phyloP scores from a whole-genome alignment of 2,797 vertebrate genomes.

The Eulemur albifrons region DNA sequence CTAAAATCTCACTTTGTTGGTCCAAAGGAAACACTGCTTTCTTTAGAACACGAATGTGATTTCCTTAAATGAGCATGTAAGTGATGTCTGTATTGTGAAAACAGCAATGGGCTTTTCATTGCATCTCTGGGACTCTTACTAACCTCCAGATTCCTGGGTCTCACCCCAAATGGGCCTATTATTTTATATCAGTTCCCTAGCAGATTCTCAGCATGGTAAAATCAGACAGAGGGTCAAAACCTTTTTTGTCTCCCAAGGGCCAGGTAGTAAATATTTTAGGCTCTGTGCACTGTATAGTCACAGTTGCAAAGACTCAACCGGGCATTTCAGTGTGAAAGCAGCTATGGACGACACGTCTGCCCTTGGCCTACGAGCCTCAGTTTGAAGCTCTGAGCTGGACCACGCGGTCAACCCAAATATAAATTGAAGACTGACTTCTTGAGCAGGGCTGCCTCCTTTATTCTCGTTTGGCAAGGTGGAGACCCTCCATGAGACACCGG shows the following conservation, averaged over 20 bases:
- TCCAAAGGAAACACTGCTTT: background rate
- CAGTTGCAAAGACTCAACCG: background rate
- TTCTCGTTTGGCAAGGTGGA: background rate
- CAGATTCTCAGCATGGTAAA: background rate
- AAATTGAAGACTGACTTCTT: background rate
- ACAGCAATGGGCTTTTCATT: background rate
- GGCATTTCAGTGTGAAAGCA: background rate
- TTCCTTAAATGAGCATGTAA: background rate
- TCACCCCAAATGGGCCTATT: accelerated
- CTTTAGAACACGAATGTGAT: background rate
- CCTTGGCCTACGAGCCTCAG: accelerated
- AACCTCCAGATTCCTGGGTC: background rate
- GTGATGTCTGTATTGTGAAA: background rate
- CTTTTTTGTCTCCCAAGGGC: background rate
- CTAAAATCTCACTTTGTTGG: background rate
- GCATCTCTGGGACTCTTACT: background rate
- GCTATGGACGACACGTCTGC: accelerated
- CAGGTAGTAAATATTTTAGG: background rate
- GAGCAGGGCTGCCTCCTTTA: background rate
- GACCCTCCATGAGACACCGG: no score
- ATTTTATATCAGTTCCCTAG: background rate
- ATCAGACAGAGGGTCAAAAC: background rate
- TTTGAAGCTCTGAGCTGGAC: background rate
- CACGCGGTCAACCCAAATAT: background rate
- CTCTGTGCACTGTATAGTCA: background rate